Evolutionary conservation across 2,113 vertebrate species (phyloP).

Genomic region (Lepus timidus): DNA sequence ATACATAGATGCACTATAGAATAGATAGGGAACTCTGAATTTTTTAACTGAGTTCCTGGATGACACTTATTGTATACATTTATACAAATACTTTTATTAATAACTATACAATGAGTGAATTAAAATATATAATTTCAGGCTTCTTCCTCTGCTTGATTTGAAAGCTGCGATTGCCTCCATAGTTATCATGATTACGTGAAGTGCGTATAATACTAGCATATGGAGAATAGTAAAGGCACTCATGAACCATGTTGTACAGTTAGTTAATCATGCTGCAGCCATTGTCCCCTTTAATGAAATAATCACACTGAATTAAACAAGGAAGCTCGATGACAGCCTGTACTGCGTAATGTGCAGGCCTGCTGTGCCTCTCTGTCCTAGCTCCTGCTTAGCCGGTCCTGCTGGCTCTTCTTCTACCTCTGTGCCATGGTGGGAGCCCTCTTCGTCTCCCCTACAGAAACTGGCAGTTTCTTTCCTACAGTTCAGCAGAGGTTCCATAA

Average conservation of each 20-base stretch:
- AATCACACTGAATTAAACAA: constrained; percentile 90
- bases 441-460: background rate
- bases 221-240: constrained; percentile 79
- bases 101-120: background rate
- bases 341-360: constrained; percentile 84
- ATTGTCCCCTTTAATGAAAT: constrained; percentile 90
- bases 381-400: background rate
- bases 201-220: constrained; percentile 79
- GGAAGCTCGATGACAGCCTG: constrained; percentile 87
- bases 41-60: constrained; percentile 25
- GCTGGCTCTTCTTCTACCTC: background rate
- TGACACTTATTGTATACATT: background rate
- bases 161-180: background rate
- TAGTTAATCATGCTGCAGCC: constrained; percentile 90
- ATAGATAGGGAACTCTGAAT: background rate
- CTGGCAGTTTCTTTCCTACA: background rate
- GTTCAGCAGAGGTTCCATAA: background rate
- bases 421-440: background rate
- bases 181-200: constrained; percentile 67
- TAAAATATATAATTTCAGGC: background rate
- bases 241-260: constrained; percentile 85
- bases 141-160: background rate
- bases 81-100: background rate
- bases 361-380: background rate
- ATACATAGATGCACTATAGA: background rate